Percentiles rank a stretch among this genome's conserved stretches.
Evolutionary conservation across 1,140 invertebrate species (phyloP).

Genomic region (Camponotus floridanus): DNA sequence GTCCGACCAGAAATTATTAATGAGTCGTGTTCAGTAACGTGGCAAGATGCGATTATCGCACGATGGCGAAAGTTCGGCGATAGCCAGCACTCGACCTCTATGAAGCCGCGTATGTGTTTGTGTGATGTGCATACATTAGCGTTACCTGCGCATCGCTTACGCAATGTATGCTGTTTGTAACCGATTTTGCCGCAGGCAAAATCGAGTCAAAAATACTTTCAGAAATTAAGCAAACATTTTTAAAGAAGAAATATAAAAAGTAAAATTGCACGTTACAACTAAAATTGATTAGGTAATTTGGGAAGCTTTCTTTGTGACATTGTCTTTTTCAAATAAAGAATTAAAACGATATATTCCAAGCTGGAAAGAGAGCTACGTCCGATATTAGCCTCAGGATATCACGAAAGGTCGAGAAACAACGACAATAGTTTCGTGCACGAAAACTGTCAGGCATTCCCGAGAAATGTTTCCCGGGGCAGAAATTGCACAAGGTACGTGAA

Average conservation of each 20-base stretch:
- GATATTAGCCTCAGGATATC: not conserved
- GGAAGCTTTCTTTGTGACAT: not conserved
- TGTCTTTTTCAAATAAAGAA: not conserved
- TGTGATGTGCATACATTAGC: slow-evolving; percentile 33
- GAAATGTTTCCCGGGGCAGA: slow-evolving; percentile 11
- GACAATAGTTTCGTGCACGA: not conserved
- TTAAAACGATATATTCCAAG: too few species aligned
- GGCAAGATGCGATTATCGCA: slow-evolving; percentile 5
- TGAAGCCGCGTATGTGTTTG: not conserved
- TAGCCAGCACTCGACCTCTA: slow-evolving; percentile 64
- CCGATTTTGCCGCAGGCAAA: slow-evolving; percentile 11
- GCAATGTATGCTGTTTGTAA: slow-evolving; percentile 27
- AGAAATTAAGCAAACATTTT: not conserved
- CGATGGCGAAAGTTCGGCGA: slow-evolving; percentile 68
- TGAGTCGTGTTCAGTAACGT: not conserved
- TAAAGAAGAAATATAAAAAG: not conserved
- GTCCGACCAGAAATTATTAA: slow-evolving; percentile 26
- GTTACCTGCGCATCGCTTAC: slow-evolving; percentile 44
- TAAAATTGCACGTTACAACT: not conserved
- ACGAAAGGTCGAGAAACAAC: not conserved
- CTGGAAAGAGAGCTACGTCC: not conserved
- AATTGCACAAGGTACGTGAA: slow-evolving; percentile 26
- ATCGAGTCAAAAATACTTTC: not conserved
- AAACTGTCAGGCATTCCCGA: not conserved
- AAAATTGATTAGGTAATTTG: not conserved